A percentile compares a stretch with the other conserved stretches of the same genome.
Evolutionary conservation across 2,888 invertebrate genomes (phyloP).

Genomic region (Panorpa germanica): DNA sequence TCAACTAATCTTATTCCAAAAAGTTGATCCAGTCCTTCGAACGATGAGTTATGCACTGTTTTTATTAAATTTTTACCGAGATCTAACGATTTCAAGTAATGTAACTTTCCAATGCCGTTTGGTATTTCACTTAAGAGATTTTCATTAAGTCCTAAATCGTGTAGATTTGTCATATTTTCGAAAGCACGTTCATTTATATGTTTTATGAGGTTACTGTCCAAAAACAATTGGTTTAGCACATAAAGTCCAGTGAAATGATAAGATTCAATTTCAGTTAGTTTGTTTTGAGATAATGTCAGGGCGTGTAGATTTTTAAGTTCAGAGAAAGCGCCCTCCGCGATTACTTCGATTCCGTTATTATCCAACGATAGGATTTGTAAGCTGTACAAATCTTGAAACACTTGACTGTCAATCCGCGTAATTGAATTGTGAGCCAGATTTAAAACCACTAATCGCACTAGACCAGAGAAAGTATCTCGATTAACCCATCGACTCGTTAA

Average conservation of each 20-base stretch:
- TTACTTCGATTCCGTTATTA: slow-evolving; percentile 45
- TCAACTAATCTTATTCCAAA: slow-evolving; percentile 60
- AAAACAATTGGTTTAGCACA: slow-evolving; percentile 50
- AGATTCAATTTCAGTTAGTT: slow-evolving; percentile 44
- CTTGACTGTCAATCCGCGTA: slow-evolving; percentile 45
- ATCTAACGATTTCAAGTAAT: slow-evolving; percentile 56
- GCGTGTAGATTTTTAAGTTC: slow-evolving; percentile 61
- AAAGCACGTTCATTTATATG: slow-evolving; percentile 50
- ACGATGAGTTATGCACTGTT: slow-evolving; percentile 47
- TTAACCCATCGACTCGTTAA: slow-evolving; percentile 62
- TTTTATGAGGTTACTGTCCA: slow-evolving; percentile 55
- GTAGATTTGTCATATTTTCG: slow-evolving; percentile 56
- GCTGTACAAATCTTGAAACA: slow-evolving; percentile 56
- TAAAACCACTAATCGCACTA: slow-evolving; percentile 52
- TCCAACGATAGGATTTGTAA: slow-evolving; percentile 58
- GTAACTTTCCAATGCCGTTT: slow-evolving; percentile 45
- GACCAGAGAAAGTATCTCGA: slow-evolving; percentile 54
- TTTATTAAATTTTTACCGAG: slow-evolving; percentile 66
- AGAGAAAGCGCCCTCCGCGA: slow-evolving; percentile 54
- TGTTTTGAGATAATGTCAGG: slow-evolving; percentile 52
- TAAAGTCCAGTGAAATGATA: slow-evolving; percentile 53
- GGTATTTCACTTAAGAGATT: slow-evolving; percentile 53
- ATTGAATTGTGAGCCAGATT: slow-evolving; percentile 57
- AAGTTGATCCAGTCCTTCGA: slow-evolving; percentile 53
- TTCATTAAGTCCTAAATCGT: slow-evolving; percentile 56